Conservation (phyloP, 2,113 vertebrate species). For the Mixornis gularis region DNA sequence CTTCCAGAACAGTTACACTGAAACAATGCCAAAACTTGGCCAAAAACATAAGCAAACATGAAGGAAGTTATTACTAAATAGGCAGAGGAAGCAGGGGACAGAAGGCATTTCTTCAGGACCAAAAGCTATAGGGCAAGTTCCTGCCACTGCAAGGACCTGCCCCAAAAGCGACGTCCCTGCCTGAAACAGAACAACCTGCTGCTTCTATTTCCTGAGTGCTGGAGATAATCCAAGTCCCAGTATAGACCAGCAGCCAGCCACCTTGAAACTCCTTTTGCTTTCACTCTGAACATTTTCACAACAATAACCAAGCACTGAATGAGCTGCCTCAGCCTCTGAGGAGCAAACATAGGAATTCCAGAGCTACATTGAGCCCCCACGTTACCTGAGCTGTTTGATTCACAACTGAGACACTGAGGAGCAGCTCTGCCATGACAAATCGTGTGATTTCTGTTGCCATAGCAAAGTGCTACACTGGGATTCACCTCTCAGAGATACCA, state of each 20-base stretch:
- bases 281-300: neutral
- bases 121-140: neutral
- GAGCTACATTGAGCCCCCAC: accelerated
- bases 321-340: neutral
- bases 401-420: neutral
- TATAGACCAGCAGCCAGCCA: neutral
- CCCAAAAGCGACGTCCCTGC: neutral
- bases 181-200: neutral
- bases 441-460: neutral
- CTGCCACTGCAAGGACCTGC: neutral
- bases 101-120: neutral
- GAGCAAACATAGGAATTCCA: neutral
- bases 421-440: neutral
- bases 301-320: neutral
- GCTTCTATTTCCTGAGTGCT: neutral
- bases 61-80: neutral
- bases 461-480: neutral
- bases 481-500: neutral
- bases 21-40: neutral
- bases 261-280: neutral
- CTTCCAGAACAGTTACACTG: neutral
- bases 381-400: neutral
- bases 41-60: neutral
- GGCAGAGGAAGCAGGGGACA: neutral
- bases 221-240: neutral